Conservation (phyloP, 1,140 invertebrate genomes). For the Trichogramma pretiosum region DNA sequence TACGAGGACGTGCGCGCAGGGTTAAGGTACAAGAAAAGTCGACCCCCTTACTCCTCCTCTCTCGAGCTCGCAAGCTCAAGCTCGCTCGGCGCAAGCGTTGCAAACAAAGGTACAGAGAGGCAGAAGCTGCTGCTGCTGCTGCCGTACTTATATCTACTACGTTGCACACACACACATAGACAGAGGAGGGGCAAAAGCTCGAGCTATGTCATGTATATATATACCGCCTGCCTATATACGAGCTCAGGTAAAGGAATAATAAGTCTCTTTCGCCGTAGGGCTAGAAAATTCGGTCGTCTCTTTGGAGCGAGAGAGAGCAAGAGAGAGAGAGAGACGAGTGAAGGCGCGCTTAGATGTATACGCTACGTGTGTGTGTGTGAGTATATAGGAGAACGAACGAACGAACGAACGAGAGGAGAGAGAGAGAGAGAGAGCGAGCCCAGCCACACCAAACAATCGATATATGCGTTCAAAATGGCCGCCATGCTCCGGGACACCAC, state of each 20-base stretch:
- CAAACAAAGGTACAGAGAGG: conserved; percentile 18
- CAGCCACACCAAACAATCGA: conserved; percentile 47
- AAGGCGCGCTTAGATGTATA: no score
- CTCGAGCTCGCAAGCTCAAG: no score
- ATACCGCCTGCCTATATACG: no score
- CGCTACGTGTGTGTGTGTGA: no score
- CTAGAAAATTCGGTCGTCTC: no score
- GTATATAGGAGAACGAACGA: no score
- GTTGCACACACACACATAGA: conserved; percentile 18
- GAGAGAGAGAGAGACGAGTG: not conserved
- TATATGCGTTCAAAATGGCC: conserved; percentile 50
- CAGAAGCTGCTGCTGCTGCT: conserved; percentile 6
- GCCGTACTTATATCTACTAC: conserved; percentile 18
- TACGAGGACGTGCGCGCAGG: no score
- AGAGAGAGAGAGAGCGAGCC: conserved; percentile 28
- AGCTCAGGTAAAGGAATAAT: not conserved
- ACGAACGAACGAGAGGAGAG: conserved; percentile 18
- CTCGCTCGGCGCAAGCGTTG: no score
- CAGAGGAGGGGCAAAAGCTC: conserved; percentile 10
- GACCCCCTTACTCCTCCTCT: no score
- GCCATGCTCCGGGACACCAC: conserved; percentile 45
- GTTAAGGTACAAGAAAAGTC: no score
- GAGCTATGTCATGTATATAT: no score
- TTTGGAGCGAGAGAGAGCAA: not conserved
- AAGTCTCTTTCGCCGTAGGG: no score